phyloP scores from a whole-genome alignment of 2,888 invertebrate species.

The Calameuta filiformis region DNA sequence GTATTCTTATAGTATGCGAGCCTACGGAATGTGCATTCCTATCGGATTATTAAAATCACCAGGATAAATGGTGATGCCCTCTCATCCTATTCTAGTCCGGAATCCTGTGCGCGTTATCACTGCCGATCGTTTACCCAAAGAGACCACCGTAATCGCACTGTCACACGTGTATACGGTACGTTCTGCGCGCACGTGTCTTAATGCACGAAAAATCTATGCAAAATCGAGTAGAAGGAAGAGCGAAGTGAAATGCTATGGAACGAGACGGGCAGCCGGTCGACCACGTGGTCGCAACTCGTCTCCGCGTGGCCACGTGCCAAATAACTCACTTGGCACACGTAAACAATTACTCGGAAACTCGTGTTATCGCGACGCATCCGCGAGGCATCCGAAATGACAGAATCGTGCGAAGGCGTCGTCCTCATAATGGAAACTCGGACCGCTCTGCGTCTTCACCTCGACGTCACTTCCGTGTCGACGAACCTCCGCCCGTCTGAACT shows the following conservation, averaged over 20 bases:
- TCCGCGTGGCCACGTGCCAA: conserved; percentile 55
- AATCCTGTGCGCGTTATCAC: background rate
- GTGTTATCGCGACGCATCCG: conserved; percentile 51
- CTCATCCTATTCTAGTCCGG: background rate
- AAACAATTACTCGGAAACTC: conserved; percentile 60
- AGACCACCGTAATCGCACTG: background rate
- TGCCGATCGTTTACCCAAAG: background rate
- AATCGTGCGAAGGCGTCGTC: background rate
- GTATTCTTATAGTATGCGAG: background rate
- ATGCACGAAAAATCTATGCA: background rate
- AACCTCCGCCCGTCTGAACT: conserved; percentile 4
- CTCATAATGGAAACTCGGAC: background rate
- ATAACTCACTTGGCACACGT: conserved; percentile 63
- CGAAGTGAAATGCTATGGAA: background rate
- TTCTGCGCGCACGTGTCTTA: background rate
- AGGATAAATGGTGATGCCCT: background rate
- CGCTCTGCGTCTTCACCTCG: background rate
- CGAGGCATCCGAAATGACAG: background rate
- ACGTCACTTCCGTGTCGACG: background rate
- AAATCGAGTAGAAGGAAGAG: background rate
- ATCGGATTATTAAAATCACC: background rate
- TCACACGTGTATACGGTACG: background rate
- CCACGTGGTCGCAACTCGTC: conserved; percentile 48
- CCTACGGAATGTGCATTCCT: background rate
- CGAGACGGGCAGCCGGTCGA: conserved; percentile 29